Conservation (phyloP, 37 sponge, comb jelly and placozoan species). For the Agelas oroides region DNA sequence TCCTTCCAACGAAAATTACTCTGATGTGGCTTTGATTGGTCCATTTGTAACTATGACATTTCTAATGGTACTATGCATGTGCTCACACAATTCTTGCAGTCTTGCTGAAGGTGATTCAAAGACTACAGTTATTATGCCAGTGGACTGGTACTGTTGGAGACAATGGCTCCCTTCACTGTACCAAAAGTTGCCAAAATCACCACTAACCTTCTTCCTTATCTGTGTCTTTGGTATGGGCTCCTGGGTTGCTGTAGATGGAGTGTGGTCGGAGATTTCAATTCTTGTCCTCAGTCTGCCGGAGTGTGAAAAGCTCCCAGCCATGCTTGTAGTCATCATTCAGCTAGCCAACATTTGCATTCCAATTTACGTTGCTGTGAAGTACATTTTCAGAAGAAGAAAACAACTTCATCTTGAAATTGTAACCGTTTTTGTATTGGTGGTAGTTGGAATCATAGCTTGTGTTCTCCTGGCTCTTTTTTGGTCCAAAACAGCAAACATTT, state of each 20-base stretch:
- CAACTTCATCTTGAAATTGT: slow-evolving; percentile 33
- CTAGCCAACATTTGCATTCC: slow-evolving; percentile 88
- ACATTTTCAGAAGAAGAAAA: slow-evolving; percentile 28
- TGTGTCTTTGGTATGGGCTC: slow-evolving; percentile 91
- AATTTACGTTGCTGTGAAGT: slow-evolving; percentile 53
- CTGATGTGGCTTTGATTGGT: no score
- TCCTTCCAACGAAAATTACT: no score
- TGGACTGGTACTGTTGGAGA: no score
- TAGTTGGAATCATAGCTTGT: slow-evolving; percentile 69
- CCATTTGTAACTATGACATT: no score
- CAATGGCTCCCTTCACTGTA: no score
- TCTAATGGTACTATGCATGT: no score
- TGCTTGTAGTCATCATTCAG: slow-evolving; percentile 79
- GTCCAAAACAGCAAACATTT: slow-evolving; percentile 46
- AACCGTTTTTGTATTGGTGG: slow-evolving; percentile 50
- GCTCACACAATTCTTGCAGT: not conserved
- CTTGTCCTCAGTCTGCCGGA: slow-evolving; percentile 75
- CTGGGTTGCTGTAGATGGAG: slow-evolving; percentile 94
- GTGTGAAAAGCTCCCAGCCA: slow-evolving; percentile 64
- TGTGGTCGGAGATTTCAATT: slow-evolving; percentile 90
- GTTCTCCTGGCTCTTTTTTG: slow-evolving; percentile 75
- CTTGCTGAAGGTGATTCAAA: no score
- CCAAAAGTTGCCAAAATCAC: not conserved
- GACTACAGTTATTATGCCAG: no score
- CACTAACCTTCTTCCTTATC: slow-evolving; percentile 61